phyloP scores from a whole-genome alignment of 1,140 invertebrate species.

The Stratiolaelaps scimitus region DNA sequence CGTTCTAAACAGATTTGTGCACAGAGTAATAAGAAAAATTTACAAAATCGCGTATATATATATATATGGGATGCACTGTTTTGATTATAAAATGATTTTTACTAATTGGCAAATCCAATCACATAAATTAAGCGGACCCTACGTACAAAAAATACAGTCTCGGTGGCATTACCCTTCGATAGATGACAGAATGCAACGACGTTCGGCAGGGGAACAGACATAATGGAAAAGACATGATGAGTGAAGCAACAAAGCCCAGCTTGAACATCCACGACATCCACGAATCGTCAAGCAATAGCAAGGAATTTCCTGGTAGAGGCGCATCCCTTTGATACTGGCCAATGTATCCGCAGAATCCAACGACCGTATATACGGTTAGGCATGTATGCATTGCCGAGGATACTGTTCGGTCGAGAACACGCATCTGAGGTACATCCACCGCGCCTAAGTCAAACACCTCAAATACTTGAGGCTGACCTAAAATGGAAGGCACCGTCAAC shows the following conservation, averaged over 20 bases:
- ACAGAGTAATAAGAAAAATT: conserved; percentile 7
- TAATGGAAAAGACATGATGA: conserved; percentile 87
- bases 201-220: conserved; percentile 91
- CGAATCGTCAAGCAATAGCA: conserved; percentile 67
- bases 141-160: neutral
- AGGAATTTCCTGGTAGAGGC: conserved; percentile 61
- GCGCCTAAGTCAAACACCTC: conserved; percentile 66
- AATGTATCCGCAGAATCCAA: conserved; percentile 89
- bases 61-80: no score
- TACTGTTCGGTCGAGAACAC: conserved; percentile 37
- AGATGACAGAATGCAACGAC: conserved; percentile 80
- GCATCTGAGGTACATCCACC: conserved; percentile 49
- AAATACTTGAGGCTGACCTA: conserved; percentile 57
- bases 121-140: no score
- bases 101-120: no score
- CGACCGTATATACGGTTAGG: conserved; percentile 37
- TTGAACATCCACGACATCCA: conserved; percentile 72
- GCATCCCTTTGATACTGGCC: conserved; percentile 59
- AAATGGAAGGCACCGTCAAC: no score
- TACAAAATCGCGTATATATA: no score
- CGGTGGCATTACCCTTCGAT: conserved; percentile 54
- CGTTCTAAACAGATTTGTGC: conserved; percentile 31
- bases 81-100: no score
- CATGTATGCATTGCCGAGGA: conserved; percentile 24
- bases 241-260: conserved; percentile 81